Conservation (phyloP, 1,140 invertebrate species). For the Camponotus floridanus region DNA sequence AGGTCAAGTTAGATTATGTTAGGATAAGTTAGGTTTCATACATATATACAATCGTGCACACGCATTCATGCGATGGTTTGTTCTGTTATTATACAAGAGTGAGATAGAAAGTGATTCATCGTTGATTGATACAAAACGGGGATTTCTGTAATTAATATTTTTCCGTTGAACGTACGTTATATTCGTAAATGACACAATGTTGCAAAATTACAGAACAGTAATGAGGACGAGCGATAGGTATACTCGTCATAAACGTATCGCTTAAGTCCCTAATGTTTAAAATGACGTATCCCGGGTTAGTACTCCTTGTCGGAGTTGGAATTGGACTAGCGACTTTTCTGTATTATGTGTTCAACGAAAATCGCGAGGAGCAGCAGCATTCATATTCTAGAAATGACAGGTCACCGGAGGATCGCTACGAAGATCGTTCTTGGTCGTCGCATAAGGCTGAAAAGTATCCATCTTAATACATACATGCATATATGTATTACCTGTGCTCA, state of each 20-base stretch:
- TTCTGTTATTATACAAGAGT: slow-evolving; percentile 18
- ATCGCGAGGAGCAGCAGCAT: slow-evolving; percentile 4
- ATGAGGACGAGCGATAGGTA: not conserved
- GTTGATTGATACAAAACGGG: not conserved
- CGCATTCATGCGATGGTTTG: not conserved
- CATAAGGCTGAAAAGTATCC: slow-evolving; percentile 10
- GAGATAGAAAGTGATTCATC: not conserved
- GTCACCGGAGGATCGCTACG: not conserved
- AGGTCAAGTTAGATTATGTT: not conserved
- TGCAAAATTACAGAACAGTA: not conserved
- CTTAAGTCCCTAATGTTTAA: slow-evolving; percentile 30
- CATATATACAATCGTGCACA: not conserved
- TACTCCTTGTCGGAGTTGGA: slow-evolving; percentile 72
- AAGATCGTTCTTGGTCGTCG: slow-evolving; percentile 24
- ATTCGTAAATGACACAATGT: not conserved
- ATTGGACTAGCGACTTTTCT: slow-evolving; percentile 73
- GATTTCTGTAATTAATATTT: not conserved
- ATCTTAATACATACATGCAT: not conserved
- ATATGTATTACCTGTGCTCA: not conserved
- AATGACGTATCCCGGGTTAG: slow-evolving; percentile 74
- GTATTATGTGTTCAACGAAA: slow-evolving; percentile 75
- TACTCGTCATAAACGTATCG: not conserved
- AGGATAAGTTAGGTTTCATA: slow-evolving; percentile 10
- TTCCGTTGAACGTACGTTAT: not conserved
- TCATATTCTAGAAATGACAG: not conserved